phyloP scores from a whole-genome alignment of 2,113 vertebrate genomes.

The Callospermophilus lateralis region DNA sequence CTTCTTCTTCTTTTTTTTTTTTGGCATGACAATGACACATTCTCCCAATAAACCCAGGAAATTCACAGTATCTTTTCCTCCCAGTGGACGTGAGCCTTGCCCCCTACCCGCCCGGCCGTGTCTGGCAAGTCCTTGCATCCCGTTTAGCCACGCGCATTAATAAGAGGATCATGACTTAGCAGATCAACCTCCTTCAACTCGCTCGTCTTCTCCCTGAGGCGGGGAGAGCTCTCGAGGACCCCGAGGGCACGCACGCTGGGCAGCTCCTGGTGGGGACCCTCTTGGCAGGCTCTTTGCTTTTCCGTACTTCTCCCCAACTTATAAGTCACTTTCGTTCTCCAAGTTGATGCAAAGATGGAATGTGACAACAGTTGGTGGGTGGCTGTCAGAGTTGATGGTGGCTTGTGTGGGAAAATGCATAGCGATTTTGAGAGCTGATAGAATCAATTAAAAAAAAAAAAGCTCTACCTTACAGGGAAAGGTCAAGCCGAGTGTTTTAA shows the following conservation, averaged over 20 bases:
- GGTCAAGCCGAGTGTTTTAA: constrained; percentile 65
- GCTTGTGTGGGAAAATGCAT: constrained; percentile 70
- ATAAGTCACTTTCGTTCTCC: constrained; percentile 53
- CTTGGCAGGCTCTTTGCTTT: neutral
- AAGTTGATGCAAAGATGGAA: constrained; percentile 58
- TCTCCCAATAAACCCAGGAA: constrained; percentile 55
- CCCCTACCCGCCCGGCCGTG: constrained; percentile 61
- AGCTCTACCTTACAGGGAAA: constrained; percentile 37
- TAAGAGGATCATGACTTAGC: constrained; percentile 83
- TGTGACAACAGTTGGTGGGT: constrained; percentile 65
- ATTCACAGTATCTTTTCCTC: constrained; percentile 77
- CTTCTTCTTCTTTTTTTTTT: neutral
- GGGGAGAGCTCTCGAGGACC: constrained; percentile 56
- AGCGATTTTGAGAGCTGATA: constrained; percentile 41
- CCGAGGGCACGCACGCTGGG: constrained; percentile 35
- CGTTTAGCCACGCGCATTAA: constrained; percentile 76
- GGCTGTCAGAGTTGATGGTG: constrained; percentile 71
- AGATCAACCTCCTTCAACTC: neutral
- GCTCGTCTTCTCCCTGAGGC: constrained; percentile 60
- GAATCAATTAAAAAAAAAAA: constrained; percentile 37
- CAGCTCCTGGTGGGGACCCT: neutral
- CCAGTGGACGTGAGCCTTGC: constrained; percentile 60
- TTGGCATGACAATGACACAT: constrained; percentile 52
- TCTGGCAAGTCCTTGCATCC: constrained; percentile 72
- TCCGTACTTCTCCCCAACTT: neutral